Evolutionary conservation across 2,888 invertebrate genomes (phyloP), one percentile per base, ranked within the genome.

Genomic region (Eristalis tenax): DNA sequence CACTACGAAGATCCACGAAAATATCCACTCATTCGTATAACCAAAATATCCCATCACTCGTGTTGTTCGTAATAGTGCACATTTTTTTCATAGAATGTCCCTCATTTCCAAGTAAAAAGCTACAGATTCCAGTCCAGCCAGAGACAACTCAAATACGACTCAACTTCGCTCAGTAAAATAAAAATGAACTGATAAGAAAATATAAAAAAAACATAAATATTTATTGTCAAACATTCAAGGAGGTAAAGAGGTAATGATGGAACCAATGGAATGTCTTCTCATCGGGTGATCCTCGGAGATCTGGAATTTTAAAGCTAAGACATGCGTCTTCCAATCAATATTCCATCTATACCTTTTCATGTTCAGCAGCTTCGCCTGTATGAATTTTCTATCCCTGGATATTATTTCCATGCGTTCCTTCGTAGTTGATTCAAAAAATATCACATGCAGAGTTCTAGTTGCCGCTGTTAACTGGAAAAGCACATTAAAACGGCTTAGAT

Each of bases 341-440:
- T 11, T 23, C 2, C 22, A 8, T 2, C 35, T 57, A 3, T n/a
- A 80, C 83, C 83, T 77, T 23, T 90, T 90, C 68, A 89, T 82
- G 15, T 89, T 88, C 70, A 91, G 40, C 1, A 90, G 76, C 66
- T 92, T 92, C 5, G 89, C 89, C 71, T 90, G 90, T 3, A 92
- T 90, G 15, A 91, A 91, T 78, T 92, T 91, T 4, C 92, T 90
- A 88, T 92, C 92, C 38, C 91, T 88, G 4, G 91, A 89, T 59
- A 92, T 92, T 15, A 92, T 92, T 75, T 92, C 92, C 92, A 92
- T 92, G 75, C 92, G 91, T 28, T 92, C 92, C 88, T 90, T 91
- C 22, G 89, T 80, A 50, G 90, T 90, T 4, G 91, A 91, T 76
- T 92, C 90, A 38, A 91, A 91, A 23, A 92, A 91, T 2, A 91